These are phyloP conservation scores for Glaucomys volans DNA, from an alignment of 2,113 vertebrate genomes.

Conservation along the genomic window DNA sequence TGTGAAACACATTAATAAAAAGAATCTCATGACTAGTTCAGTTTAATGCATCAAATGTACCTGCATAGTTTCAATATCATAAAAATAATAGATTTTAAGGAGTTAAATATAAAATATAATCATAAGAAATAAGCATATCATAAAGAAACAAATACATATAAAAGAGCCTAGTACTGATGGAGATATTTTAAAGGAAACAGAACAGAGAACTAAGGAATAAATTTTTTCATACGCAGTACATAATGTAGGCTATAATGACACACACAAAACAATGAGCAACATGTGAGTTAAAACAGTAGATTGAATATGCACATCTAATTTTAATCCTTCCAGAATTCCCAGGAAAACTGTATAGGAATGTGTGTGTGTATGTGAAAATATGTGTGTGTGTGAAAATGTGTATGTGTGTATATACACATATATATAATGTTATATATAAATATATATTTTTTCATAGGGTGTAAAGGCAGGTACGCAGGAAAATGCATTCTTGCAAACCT, in stretches of 20 bases:
- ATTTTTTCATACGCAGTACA: not conserved
- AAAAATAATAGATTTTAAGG: constrained; percentile 36
- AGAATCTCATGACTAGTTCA: not conserved
- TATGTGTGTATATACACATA: no score
- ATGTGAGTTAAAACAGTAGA: constrained; percentile 12
- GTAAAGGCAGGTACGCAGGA: not conserved
- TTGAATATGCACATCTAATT: constrained; percentile 17
- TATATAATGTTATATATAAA: no score
- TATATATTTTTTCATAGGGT: no score
- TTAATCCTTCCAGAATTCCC: not conserved
- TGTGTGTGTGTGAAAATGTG: no score
- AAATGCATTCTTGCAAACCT: not conserved
- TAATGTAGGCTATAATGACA: constrained; percentile 26
- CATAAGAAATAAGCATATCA: not conserved
- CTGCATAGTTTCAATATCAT: constrained; percentile 8
- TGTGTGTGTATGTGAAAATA: no score
- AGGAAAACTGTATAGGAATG: not conserved
- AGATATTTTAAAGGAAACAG: not conserved
- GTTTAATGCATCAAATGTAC: not conserved
- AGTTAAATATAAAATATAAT: constrained; percentile 34
- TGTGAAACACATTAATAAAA: constrained; percentile 48
- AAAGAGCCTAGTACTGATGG: not conserved
- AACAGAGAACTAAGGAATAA: not conserved
- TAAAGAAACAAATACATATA: constrained; percentile 36
- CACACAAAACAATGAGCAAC: constrained; percentile 11